Evolutionary conservation across 2,797 vertebrate genomes (phyloP).

Genomic region (Anabacerthia variegaticeps): DNA sequence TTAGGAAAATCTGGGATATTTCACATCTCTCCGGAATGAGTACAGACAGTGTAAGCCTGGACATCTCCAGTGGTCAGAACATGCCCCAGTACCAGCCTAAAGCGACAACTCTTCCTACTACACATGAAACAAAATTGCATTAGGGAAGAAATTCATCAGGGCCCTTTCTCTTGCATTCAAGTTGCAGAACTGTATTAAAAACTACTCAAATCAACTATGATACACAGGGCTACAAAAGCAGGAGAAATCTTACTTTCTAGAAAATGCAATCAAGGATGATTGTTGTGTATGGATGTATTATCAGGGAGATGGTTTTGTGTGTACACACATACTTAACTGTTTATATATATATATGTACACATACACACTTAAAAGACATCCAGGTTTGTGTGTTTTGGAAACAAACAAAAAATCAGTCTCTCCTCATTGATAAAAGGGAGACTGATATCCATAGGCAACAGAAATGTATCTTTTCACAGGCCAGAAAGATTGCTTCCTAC

Average conservation of each 20-base stretch:
- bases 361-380: background rate
- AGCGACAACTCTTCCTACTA: background rate
- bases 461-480: background rate
- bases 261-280: background rate
- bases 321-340: fast-evolving
- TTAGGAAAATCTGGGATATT: background rate
- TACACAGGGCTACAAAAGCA: background rate
- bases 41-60: background rate
- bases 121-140: background rate
- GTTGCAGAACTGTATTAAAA: background rate
- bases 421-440: background rate
- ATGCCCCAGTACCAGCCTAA: background rate
- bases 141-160: background rate
- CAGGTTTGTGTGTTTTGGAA: background rate
- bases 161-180: background rate
- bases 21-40: background rate
- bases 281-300: background rate
- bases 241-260: background rate
- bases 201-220: background rate
- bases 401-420: background rate
- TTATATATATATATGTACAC: background rate
- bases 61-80: background rate
- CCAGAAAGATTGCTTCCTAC: background rate
- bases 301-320: background rate
- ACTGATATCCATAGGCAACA: background rate